phyloP scores from a whole-genome alignment of 2,888 invertebrate species.

The Ommatoiulus sabulosus region DNA sequence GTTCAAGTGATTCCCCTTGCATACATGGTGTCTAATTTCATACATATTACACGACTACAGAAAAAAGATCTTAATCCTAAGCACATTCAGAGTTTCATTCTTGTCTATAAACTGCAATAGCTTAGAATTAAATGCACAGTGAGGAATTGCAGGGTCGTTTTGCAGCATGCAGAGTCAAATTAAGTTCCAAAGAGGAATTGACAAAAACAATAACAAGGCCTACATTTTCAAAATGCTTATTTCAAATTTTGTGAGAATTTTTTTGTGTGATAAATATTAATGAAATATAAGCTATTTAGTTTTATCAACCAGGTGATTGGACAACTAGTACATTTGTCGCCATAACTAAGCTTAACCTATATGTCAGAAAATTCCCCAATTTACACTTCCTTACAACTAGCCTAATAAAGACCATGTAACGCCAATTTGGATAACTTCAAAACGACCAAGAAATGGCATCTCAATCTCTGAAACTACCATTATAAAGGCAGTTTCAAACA shows the following conservation, averaged over 20 bases:
- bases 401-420: slow-evolving; percentile 25
- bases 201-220: too few relatives aligned
- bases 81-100: slow-evolving; percentile 11
- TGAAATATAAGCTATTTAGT: neutral
- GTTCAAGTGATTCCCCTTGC: slow-evolving; percentile 34
- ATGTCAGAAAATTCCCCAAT: neutral
- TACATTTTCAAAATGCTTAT: too few relatives aligned
- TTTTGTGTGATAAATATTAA: too few relatives aligned
- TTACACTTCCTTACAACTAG: neutral
- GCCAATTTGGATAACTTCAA: slow-evolving; percentile 11
- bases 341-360: slow-evolving; percentile 22
- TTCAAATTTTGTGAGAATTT: neutral
- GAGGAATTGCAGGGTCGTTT: slow-evolving; percentile 25
- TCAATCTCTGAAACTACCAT: neutral
- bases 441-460: slow-evolving; percentile 5
- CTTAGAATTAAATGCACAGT: neutral
- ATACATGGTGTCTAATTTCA: slow-evolving; percentile 26
- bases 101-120: slow-evolving; percentile 23
- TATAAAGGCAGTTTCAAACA: neutral
- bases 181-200: neutral
- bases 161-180: slow-evolving; percentile 3
- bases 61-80: neutral
- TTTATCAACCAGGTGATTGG: slow-evolving; percentile 6
- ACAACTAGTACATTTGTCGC: slow-evolving; percentile 8
- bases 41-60: slow-evolving; percentile 34